Conservation (phyloP, 2,888 invertebrate genomes). For the Nemurella pictetii region DNA sequence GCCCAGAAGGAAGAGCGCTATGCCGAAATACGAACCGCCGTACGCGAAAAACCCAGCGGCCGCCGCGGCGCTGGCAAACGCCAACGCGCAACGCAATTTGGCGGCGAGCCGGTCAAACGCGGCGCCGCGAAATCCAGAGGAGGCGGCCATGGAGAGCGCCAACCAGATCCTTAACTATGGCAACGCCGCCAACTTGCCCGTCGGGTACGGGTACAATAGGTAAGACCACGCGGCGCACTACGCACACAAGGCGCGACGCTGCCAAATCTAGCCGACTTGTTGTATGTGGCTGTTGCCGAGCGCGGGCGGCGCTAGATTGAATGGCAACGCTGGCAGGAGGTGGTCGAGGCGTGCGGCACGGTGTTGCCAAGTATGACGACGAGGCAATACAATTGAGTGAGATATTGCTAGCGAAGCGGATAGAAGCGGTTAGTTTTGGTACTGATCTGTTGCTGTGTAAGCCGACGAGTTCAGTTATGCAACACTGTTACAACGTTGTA, state of each 20-base stretch:
- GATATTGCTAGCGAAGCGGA: no score
- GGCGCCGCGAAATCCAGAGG: conserved; percentile 71
- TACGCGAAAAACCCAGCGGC: conserved; percentile 82
- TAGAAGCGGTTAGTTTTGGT: no score
- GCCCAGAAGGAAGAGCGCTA: conserved; percentile 71
- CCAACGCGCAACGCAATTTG: conserved; percentile 48
- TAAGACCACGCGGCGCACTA: no score
- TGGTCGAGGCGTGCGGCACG: no score
- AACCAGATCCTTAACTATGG: conserved; percentile 82
- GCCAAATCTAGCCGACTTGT: not conserved
- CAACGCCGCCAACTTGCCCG: conserved; percentile 50
- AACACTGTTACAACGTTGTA: no score
- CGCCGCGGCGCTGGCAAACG: conserved; percentile 64
- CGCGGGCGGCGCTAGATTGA: no score
- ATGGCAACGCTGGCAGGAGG: no score
- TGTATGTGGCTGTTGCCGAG: no score
- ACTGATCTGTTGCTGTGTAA: no score
- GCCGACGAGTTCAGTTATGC: no score
- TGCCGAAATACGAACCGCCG: conserved; percentile 86
- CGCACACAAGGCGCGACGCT: not conserved
- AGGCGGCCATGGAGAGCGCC: conserved; percentile 77
- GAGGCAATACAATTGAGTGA: no score
- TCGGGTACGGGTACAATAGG: conserved; percentile 60
- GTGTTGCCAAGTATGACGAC: no score
- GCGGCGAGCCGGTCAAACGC: not conserved